A percentile compares a stretch with the other conserved stretches of the same genome.
Evolutionary conservation across 1,140 invertebrate genomes (phyloP).

Genomic region (Musca vetustissima): DNA sequence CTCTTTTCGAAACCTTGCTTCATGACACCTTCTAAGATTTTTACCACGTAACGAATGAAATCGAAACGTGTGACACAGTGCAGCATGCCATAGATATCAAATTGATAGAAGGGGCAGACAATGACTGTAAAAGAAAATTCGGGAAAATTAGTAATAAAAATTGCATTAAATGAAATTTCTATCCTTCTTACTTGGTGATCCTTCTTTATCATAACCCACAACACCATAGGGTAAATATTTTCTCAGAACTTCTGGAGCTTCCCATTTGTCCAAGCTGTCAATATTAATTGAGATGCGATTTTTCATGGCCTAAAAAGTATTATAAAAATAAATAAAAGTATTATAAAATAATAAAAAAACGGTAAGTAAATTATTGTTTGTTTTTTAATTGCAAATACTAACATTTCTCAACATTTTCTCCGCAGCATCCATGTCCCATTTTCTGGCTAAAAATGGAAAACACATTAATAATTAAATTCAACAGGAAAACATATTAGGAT

Average conservation of each 20-base stretch:
- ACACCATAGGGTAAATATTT: slow-evolving; percentile 76
- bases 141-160: not conserved
- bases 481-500: slow-evolving; percentile 17
- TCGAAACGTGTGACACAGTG: slow-evolving; percentile 74
- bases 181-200: slow-evolving; percentile 68
- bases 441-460: slow-evolving; percentile 65
- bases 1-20: slow-evolving; percentile 63
- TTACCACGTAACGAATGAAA: slow-evolving; percentile 69
- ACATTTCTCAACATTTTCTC: slow-evolving; percentile 86
- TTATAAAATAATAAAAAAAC: not conserved
- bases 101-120: slow-evolving; percentile 70
- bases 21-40: slow-evolving; percentile 65
- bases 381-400: slow-evolving; percentile 59
- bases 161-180: not conserved
- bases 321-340: too few relatives aligned
- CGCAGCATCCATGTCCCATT: slow-evolving; percentile 76
- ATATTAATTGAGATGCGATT: slow-evolving; percentile 56
- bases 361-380: too few relatives aligned
- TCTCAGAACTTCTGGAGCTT: slow-evolving; percentile 69
- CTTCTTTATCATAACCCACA: slow-evolving; percentile 80
- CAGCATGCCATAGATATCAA: slow-evolving; percentile 79
- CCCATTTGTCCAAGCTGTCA: slow-evolving; percentile 69
- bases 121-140: slow-evolving; percentile 61
- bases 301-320: too few relatives aligned
- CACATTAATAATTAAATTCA: not conserved